Base-by-base conservation (phyloP, 2,113 vertebrate genomes). In the Polypterus senegalus region DNA sequence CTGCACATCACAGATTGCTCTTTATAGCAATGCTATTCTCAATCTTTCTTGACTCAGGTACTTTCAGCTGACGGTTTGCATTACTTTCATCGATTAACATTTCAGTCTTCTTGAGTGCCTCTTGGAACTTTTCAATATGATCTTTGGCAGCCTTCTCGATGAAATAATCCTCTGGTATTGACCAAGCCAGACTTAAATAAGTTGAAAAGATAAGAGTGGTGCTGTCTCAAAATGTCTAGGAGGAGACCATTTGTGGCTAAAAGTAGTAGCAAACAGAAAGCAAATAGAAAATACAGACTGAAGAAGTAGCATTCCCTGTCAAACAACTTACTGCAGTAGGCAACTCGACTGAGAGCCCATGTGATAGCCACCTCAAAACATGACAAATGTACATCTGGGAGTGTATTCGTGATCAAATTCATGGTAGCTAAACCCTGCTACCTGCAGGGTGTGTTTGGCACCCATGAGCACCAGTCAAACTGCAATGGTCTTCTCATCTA, bases 391-490 rank as follows among this genome's bases (percentile, higher is more conserved):
- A 87, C 69, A 59, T 86, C 84, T 3, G 84, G 85, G 3, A 86
- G 78, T 2, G 79, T 82, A 11, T 76, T 79, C 83, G 89, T 86
- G 68, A 91, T 81, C 48, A 77, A 75, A 52, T 69, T 77, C 81
- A 89, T 81, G 9, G 81, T 89, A 46, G 87, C 71, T 0, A 73
- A 69, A 44, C 86, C 79, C 67, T 91, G 76, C 85, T 86, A 83
- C 57, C 79, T 85, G 71, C 85, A 87, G 4, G 83, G 83, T 2
- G 79, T 83, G 69, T 87, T 87, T 52, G 85, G 85, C 1, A 86
- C 77, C 85, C 85, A 87, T 4, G 83, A 76, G 49, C 82, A 83
- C 79, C 82, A 87, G 59, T 87, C 85, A 69, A 85, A 87, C 85
- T 85, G 61, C 55, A 3, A 61, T 27, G 2, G 27, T 27, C 27